Percentiles rank a stretch among this genome's conserved stretches.
phyloP scores from a whole-genome alignment of 2,797 vertebrate species.

The Acanthopagrus latus region DNA sequence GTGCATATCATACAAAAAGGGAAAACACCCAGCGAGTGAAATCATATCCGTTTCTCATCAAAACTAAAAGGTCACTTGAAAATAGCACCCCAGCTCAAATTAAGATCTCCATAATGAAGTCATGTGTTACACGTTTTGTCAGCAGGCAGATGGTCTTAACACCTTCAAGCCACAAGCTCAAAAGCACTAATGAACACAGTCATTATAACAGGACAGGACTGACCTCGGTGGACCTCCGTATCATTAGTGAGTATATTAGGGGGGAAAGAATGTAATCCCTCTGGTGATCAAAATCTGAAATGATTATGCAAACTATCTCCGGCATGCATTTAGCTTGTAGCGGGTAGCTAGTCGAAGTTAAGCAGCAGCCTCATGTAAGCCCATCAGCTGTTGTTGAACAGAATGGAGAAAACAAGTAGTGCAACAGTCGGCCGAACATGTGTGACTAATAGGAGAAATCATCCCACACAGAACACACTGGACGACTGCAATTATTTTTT shows the following conservation, averaged over 20 bases:
- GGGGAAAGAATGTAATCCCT: slow-evolving; percentile 33
- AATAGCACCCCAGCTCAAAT: slow-evolving; percentile 44
- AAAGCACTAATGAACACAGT: slow-evolving; percentile 63
- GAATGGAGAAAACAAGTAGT: not conserved
- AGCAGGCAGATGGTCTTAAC: slow-evolving; percentile 50
- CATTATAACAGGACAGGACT: slow-evolving; percentile 39
- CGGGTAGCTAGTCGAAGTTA: not conserved
- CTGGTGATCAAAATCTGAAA: slow-evolving; percentile 34
- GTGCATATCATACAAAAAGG: not conserved
- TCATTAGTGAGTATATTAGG: slow-evolving; percentile 26
- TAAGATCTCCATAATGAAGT: slow-evolving; percentile 54
- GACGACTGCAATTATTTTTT: not conserved
- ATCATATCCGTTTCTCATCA: slow-evolving; percentile 30
- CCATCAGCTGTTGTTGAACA: not conserved
- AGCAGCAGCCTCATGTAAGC: not conserved
- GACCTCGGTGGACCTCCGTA: slow-evolving; percentile 40
- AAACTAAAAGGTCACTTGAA: slow-evolving; percentile 58
- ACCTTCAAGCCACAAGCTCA: slow-evolving; percentile 47
- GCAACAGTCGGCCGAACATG: not conserved
- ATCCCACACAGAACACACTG: not conserved
- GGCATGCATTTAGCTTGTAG: not conserved
- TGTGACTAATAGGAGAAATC: slow-evolving; percentile 1
- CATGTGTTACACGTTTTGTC: slow-evolving; percentile 45
- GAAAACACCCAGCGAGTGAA: slow-evolving; percentile 18
- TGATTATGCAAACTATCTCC: slow-evolving; percentile 18